Conservation (phyloP, 1,140 invertebrate genomes). For the Eubasilissa regina region DNA sequence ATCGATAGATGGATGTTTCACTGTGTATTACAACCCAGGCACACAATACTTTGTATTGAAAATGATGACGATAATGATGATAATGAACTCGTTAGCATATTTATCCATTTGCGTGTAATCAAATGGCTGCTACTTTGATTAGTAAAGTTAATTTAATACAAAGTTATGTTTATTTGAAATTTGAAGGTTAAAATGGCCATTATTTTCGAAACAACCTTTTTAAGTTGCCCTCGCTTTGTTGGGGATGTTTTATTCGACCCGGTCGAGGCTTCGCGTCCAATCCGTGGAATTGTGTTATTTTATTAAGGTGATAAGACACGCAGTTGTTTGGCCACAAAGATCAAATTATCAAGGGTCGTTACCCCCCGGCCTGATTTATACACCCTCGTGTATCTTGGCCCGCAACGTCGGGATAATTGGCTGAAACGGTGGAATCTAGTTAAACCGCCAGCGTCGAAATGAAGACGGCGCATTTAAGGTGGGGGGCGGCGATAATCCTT, state of each 20-base stretch:
- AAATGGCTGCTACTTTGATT: too few species aligned
- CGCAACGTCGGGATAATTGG: constrained; percentile 14
- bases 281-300: constrained; percentile 54
- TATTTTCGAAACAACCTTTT: not conserved
- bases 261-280: constrained; percentile 5
- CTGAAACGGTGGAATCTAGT: constrained; percentile 15
- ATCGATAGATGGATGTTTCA: too few species aligned
- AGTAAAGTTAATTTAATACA: too few species aligned
- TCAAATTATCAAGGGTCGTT: constrained; percentile 31
- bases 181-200: too few species aligned
- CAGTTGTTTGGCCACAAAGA: constrained; percentile 34
- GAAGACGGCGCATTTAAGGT: not conserved
- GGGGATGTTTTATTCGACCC: not conserved
- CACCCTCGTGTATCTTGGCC: not conserved
- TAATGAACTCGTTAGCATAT: too few species aligned
- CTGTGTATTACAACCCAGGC: too few species aligned
- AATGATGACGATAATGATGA: too few species aligned
- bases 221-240: not conserved
- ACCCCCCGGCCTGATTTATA: constrained; percentile 5
- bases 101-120: too few species aligned
- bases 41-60: too few species aligned
- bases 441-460: constrained; percentile 8
- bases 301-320: constrained; percentile 56
- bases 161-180: too few species aligned
- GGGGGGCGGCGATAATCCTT: too few species aligned